Conservation (phyloP, 1,140 invertebrate species). For the Atta cephalotes region DNA sequence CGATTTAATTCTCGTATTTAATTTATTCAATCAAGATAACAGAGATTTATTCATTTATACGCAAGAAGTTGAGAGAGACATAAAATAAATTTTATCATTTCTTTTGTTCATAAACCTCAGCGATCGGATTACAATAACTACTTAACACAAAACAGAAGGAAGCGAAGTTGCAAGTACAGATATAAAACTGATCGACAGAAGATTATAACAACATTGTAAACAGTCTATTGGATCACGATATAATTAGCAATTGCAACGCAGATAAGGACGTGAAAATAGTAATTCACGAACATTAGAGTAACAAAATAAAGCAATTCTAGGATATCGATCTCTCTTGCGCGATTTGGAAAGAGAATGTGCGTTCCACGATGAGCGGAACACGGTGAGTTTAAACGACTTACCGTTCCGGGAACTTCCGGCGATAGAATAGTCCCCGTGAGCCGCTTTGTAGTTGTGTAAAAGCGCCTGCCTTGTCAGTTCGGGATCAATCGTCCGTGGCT, state of each 20-base stretch:
- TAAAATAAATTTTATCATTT: background rate
- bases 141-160: background rate
- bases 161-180: background rate
- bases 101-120: background rate
- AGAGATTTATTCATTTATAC: slow-evolving; percentile 1
- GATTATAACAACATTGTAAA: slow-evolving; percentile 7
- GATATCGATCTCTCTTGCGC: background rate
- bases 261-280: background rate
- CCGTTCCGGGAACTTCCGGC: slow-evolving; percentile 80
- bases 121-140: slow-evolving; percentile 6
- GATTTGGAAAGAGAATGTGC: background rate
- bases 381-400: slow-evolving; percentile 68
- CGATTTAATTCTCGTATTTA: background rate
- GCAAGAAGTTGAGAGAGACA: background rate
- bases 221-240: background rate
- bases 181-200: slow-evolving; percentile 22
- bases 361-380: background rate
- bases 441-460: slow-evolving; percentile 85
- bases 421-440: slow-evolving; percentile 82
- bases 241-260: background rate
- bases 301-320: background rate
- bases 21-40: slow-evolving; percentile 20
- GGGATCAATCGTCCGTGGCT: slow-evolving; percentile 89
- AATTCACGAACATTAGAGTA: background rate
- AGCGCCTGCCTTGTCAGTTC: slow-evolving; percentile 90